Evolutionary conservation across 2,797 vertebrate genomes (phyloP), one percentile per base, ranked within the genome.

Genomic region (Poeciliopsis paucimaculata): DNA sequence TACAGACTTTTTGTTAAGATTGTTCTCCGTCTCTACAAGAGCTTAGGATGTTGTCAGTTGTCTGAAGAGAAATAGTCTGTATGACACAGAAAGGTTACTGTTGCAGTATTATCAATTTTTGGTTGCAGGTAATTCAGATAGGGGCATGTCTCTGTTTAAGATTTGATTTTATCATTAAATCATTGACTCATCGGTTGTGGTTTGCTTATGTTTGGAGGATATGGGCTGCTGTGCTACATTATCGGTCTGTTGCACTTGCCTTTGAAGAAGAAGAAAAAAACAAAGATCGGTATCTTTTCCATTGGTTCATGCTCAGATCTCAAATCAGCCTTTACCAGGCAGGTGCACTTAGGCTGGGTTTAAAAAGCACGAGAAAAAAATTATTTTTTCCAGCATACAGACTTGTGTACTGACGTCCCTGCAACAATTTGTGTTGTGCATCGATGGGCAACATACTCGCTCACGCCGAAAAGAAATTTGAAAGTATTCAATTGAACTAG

Each of bases 261-360:
- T 81, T 76, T 79, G 73, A 78, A 55, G 47, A 82, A 47, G 70
- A 55, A 53, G 64, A 18, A 73, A 68, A 72, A 70, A 71, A 71
- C 34, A 73, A 53, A 79, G 73, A 82, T 82, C 26, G 26, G 20
- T 72, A 81, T 81, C 79, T 81, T 64, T 75, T 72, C 46, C 53
- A 41, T 53, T 78, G 43, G 62, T 68, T 85, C 53, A 74, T 39
- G 45, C 72, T 62, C 51, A 72, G 51, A 55, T 75, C 60, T 74
- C 74, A 77, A 79, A 74, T 77, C 36, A 79, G n/a, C 28, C 6
- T 79, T 49, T 71, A 76, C 62, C 45, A 39, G 60, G 80, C 74
- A 73, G 49, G 80, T 79, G 77, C 18, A 68, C 43, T 76, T 45
- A 66, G 71, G 55, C 41, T 57, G 43, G 11, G 15, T 39, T 43